A percentile compares a stretch with the other conserved stretches of the same genome.
phyloP scores from a whole-genome alignment of 2,113 vertebrate genomes.

The Ceuthmochares aereus region DNA sequence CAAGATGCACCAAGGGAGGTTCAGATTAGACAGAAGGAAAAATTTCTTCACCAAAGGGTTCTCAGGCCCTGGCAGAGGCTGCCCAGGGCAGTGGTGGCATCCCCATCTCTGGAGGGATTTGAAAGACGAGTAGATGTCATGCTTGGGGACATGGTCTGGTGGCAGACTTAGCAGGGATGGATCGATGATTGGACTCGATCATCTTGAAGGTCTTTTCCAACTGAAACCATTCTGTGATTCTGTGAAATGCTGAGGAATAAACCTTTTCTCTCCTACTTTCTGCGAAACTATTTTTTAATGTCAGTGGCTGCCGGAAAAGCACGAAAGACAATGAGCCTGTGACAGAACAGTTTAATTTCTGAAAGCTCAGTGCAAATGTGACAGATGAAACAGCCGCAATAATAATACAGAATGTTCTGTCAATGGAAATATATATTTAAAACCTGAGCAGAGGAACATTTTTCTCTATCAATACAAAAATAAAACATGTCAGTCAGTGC shows the following conservation, averaged over 20 bases:
- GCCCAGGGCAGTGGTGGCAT: no score
- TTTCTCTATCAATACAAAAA: conserved; percentile 6
- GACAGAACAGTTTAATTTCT: neutral
- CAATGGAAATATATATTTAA: conserved; percentile 49
- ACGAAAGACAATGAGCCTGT: neutral
- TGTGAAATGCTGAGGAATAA: neutral
- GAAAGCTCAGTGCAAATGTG: neutral
- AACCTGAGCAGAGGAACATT: neutral
- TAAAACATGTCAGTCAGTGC: conserved; percentile 33
- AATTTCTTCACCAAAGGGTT: no score
- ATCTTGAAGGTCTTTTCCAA: no score
- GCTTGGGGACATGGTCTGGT: no score
- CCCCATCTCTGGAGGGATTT: no score
- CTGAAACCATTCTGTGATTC: no score
- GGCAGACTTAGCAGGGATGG: no score
- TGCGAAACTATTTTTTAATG: neutral
- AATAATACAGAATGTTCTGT: conserved; percentile 46
- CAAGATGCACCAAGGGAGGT: no score
- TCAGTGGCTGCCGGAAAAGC: neutral
- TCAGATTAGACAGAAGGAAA: no score
- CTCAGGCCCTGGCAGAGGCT: no score
- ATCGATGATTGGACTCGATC: no score
- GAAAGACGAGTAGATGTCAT: no score
- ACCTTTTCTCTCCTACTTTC: neutral
- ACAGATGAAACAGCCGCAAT: conserved; percentile 30